These are phyloP conservation scores for Columba janthina DNA, from an alignment of 2,113 vertebrate species.

Conservation along the genomic window DNA sequence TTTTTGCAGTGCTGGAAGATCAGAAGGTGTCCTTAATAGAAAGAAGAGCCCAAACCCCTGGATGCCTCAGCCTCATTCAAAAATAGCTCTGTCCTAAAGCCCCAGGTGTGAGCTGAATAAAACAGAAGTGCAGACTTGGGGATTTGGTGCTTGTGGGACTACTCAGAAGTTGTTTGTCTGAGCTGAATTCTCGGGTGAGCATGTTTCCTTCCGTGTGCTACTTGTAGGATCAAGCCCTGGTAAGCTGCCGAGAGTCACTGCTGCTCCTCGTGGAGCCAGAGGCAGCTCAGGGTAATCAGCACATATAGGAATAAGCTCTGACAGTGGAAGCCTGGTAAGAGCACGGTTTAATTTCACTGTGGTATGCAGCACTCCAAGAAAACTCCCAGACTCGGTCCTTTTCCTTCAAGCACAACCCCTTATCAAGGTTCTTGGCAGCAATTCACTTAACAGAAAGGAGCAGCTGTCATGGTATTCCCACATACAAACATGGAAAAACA, in stretches of 20 bases:
- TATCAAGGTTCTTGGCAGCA: conserved; percentile 55
- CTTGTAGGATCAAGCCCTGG: background rate
- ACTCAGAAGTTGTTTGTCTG: background rate
- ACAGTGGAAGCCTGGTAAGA: conserved; percentile 1
- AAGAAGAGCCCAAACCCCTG: background rate
- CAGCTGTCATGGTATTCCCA: conserved; percentile 63
- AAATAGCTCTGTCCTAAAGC: background rate
- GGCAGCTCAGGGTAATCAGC: background rate
- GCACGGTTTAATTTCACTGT: conserved; percentile 20
- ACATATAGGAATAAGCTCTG: background rate
- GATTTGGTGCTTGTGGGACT: background rate
- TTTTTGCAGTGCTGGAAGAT: background rate
- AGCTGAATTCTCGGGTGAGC: background rate
- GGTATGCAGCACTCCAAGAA: conserved; percentile 66
- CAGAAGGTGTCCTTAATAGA: background rate
- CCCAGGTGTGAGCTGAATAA: background rate
- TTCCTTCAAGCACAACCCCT: conserved; percentile 47
- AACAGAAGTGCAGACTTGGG: background rate
- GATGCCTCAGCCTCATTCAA: background rate
- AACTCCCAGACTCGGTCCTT: conserved; percentile 52
- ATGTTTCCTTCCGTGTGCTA: background rate
- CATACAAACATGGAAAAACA: conserved; percentile 52
- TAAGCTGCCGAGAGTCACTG: background rate
- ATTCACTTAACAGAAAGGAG: conserved; percentile 33
- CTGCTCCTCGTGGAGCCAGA: conserved; percentile 4